Conservation (phyloP, 2,888 invertebrate genomes). For the Strigamia maritima region DNA sequence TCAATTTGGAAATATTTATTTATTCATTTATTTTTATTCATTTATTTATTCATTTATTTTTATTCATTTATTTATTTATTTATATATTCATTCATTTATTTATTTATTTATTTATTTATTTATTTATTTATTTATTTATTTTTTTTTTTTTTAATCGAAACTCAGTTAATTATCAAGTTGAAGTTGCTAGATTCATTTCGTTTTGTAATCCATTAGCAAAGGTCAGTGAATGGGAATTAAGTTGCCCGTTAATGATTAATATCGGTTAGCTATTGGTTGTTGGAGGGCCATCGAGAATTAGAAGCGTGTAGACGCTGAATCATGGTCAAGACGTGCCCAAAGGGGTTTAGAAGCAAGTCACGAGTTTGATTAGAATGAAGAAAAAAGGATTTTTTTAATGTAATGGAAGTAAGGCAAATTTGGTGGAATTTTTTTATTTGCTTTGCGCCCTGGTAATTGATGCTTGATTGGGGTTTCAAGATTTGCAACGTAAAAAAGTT, state of each 20-base stretch:
- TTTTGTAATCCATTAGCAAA: not conserved
- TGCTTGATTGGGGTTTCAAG: constrained; percentile 20
- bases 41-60: not conserved
- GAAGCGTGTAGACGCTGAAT: constrained; percentile 12
- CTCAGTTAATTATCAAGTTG: not conserved
- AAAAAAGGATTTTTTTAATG: not conserved
- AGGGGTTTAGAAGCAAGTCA: constrained; percentile 13
- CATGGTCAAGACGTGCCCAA: constrained; percentile 17
- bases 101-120: not conserved
- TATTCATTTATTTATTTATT: not conserved
- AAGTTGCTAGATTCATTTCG: not conserved
- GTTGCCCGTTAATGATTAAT: constrained; percentile 20
- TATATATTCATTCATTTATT: not conserved
- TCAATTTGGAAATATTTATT: not conserved
- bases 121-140: not conserved
- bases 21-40: not conserved
- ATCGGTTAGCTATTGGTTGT: constrained; percentile 27
- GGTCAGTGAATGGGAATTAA: constrained; percentile 25
- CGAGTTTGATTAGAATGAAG: constrained; percentile 22
- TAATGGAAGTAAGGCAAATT: not conserved
- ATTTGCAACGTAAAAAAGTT: constrained; percentile 16
- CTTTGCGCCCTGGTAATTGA: not conserved
- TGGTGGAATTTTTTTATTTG: not conserved
- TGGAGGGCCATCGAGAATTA: constrained; percentile 11
- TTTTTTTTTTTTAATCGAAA: not conserved